These are phyloP conservation scores for Pontoporia blainvillei DNA, from an alignment of 2,113 vertebrate genomes.

Conservation along the genomic window DNA sequence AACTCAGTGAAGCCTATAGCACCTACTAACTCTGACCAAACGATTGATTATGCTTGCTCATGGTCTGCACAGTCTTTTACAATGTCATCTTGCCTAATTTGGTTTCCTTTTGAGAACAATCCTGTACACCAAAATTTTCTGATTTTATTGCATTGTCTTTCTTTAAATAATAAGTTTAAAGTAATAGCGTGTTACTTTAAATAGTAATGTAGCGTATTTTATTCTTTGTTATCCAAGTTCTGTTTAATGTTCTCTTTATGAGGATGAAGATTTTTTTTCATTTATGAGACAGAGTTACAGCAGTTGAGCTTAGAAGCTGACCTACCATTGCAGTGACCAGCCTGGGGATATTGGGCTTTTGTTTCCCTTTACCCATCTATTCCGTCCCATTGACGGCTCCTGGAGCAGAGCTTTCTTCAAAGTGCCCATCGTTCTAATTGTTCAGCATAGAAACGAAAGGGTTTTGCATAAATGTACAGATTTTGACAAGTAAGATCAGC, in stretches of 20 bases:
- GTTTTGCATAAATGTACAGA: not conserved
- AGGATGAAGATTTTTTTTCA: not conserved
- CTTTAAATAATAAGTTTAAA: constrained; percentile 29
- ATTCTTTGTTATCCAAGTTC: not conserved
- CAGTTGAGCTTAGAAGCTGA: not conserved
- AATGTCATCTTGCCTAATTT: constrained; percentile 41
- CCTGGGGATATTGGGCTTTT: not conserved
- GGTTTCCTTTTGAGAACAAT: constrained; percentile 13
- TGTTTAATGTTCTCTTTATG: not conserved
- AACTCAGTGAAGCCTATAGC: constrained; percentile 61
- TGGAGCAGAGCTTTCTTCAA: not conserved
- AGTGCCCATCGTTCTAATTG: not conserved
- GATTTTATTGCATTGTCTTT: constrained; percentile 17
- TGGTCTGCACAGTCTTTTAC: constrained; percentile 49
- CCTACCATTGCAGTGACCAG: not conserved
- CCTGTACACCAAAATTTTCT: not conserved
- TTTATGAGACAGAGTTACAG: not conserved
- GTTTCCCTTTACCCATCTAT: not conserved
- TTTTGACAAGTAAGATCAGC: not conserved
- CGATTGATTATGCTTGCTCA: constrained; percentile 6
- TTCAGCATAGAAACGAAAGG: not conserved
- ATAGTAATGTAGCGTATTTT: not conserved
- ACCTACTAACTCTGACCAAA: constrained; percentile 75
- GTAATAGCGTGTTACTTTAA: not conserved
- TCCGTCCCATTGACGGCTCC: not conserved